Conservation (phyloP, 2,888 invertebrate genomes). For the Pheosia tremula region DNA sequence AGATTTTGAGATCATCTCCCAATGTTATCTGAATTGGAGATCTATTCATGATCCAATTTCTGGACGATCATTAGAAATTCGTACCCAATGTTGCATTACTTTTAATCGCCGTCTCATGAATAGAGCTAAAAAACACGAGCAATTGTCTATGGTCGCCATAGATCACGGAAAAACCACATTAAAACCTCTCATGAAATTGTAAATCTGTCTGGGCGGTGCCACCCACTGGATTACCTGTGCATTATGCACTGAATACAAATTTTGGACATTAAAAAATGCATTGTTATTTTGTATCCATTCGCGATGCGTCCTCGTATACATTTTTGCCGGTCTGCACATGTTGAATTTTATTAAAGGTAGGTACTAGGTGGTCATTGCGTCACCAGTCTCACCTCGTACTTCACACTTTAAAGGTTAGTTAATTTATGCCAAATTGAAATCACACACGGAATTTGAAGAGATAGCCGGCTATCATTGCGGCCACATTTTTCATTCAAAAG, state of each 20-base stretch:
- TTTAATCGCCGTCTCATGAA: constrained; percentile 20
- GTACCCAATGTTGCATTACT: not conserved
- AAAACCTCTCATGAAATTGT: constrained; percentile 68
- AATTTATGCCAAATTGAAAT: constrained; percentile 5
- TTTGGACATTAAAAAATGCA: constrained; percentile 64
- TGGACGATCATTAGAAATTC: not conserved
- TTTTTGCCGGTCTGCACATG: constrained; percentile 47
- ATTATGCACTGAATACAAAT: constrained; percentile 74
- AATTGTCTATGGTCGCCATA: constrained; percentile 28
- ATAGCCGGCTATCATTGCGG: not conserved
- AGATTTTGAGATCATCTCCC: too few species aligned
- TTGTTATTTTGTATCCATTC: constrained; percentile 69
- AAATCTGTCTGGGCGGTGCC: constrained; percentile 60
- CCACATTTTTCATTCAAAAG: constrained; percentile 12
- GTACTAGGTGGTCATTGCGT: not conserved
- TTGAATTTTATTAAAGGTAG: constrained; percentile 37
- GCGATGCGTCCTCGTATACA: constrained; percentile 65
- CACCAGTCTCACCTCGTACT: not conserved
- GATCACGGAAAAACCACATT: constrained; percentile 44
- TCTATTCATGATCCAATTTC: too few species aligned
- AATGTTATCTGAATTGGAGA: too few species aligned
- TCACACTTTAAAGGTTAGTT: constrained; percentile 1
- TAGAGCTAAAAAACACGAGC: constrained; percentile 25
- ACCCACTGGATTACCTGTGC: constrained; percentile 76
- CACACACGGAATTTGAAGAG: not conserved